Conservation (phyloP, 37 sponge, comb jelly and placozoan genomes). For the Aphrocallistes beatrix region DNA sequence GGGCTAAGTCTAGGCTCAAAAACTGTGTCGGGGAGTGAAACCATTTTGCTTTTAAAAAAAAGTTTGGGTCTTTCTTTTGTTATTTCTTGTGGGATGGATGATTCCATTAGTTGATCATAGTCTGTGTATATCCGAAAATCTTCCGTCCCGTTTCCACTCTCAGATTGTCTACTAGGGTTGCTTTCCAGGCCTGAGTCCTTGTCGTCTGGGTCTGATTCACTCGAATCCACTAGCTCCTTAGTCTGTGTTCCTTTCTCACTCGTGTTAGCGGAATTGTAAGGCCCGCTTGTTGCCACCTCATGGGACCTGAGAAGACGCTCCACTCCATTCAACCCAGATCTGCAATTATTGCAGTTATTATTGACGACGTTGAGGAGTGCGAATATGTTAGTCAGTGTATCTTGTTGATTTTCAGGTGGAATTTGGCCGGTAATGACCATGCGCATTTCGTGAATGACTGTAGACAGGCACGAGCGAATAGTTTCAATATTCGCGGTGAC, state of each 20-base stretch:
- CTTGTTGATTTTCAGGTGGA: background rate
- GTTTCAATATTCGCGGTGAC: background rate
- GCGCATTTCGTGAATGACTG: background rate
- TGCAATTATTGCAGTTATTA: background rate
- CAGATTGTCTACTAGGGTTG: background rate
- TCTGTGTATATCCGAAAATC: background rate
- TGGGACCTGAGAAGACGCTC: background rate
- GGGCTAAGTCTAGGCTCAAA: no score
- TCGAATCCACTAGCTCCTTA: background rate
- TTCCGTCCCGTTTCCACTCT: background rate
- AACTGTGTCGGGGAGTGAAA: background rate
- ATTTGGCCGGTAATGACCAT: background rate
- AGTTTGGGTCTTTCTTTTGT: background rate
- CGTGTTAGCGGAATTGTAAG: background rate
- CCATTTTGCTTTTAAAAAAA: background rate
- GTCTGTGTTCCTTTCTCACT: background rate
- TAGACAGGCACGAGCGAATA: background rate
- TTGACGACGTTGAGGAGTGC: background rate
- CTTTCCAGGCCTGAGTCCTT: constrained; percentile 12
- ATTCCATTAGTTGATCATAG: background rate
- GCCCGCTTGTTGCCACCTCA: no score
- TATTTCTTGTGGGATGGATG: background rate
- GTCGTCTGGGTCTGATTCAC: background rate
- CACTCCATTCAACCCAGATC: background rate
- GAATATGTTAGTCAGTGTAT: background rate